Conservation (phyloP, 2,888 invertebrate species). For the Malthinus flaveolus region DNA sequence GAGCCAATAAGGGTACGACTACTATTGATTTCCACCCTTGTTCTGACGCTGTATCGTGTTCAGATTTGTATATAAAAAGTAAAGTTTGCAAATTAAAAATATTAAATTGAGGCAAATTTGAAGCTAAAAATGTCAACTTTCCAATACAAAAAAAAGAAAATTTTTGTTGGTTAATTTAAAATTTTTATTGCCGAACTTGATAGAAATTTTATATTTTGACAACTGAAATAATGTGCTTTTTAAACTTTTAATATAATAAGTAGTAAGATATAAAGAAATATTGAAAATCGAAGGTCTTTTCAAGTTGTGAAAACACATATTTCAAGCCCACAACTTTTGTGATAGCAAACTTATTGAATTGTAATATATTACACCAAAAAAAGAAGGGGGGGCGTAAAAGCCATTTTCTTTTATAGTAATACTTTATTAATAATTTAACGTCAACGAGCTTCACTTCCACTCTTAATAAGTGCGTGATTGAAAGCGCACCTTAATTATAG, state of each 20-base stretch:
- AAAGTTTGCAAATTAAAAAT: constrained; percentile 14
- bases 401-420: no score
- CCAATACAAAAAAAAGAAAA: no score
- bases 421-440: no score
- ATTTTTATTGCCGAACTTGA: no score
- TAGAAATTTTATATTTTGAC: constrained; percentile 9
- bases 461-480: no score
- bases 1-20: constrained; percentile 42
- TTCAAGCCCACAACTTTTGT: constrained; percentile 7
- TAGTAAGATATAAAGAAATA: constrained; percentile 9
- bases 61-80: constrained; percentile 23
- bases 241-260: constrained; percentile 15
- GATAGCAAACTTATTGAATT: constrained; percentile 6
- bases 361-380: not conserved
- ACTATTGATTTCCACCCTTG: constrained; percentile 45
- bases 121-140: not conserved
- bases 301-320: constrained; percentile 8
- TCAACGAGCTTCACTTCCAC: no score
- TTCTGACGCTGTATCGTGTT: constrained; percentile 30
- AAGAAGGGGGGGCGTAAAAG: no score
- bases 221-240: constrained; percentile 11
- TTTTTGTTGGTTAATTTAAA: no score
- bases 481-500: no score
- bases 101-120: constrained; percentile 4
- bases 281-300: constrained; percentile 15